A percentile compares a stretch with the other conserved stretches of the same genome.
Evolutionary conservation across 2,113 vertebrate species (phyloP).

Genomic region (Clinocottus analis): DNA sequence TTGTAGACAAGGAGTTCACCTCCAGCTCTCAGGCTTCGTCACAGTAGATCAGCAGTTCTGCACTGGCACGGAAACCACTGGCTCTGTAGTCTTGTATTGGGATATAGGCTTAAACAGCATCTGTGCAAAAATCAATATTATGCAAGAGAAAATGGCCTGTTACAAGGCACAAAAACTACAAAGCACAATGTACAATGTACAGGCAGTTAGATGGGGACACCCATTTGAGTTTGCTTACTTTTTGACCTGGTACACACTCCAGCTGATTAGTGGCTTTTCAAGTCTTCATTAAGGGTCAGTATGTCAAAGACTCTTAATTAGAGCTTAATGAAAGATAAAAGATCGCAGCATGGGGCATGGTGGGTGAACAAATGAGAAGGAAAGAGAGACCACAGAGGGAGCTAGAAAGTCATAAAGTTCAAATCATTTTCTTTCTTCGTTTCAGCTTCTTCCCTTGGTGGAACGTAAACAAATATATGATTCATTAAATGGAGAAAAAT

Average conservation of each 20-base stretch:
- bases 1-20: constrained; percentile 37
- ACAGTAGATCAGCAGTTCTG: constrained; percentile 41
- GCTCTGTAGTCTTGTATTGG: not conserved
- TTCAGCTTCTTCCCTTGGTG: not conserved
- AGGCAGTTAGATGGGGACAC: constrained; percentile 42
- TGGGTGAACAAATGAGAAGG: constrained; percentile 8
- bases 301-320: constrained; percentile 66
- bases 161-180: not conserved
- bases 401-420: constrained; percentile 23
- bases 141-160: not conserved
- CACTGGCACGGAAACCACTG: constrained; percentile 15
- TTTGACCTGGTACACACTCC: constrained; percentile 49
- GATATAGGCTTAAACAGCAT: constrained; percentile 29
- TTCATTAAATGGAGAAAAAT: constrained; percentile 4
- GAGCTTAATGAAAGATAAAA: constrained; percentile 67
- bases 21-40: constrained; percentile 41
- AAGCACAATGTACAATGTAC: constrained; percentile 10
- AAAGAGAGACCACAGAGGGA: not conserved
- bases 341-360: not conserved
- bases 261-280: constrained; percentile 62
- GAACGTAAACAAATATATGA: constrained; percentile 4
- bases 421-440: constrained; percentile 12
- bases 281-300: constrained; percentile 62
- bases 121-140: constrained; percentile 13
- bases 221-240: constrained; percentile 12